Percentiles rank a stretch among this genome's conserved stretches.
These are phyloP conservation scores for Vanessa cardui DNA, from an alignment of 2,888 invertebrate genomes.

Conservation along the genomic window DNA sequence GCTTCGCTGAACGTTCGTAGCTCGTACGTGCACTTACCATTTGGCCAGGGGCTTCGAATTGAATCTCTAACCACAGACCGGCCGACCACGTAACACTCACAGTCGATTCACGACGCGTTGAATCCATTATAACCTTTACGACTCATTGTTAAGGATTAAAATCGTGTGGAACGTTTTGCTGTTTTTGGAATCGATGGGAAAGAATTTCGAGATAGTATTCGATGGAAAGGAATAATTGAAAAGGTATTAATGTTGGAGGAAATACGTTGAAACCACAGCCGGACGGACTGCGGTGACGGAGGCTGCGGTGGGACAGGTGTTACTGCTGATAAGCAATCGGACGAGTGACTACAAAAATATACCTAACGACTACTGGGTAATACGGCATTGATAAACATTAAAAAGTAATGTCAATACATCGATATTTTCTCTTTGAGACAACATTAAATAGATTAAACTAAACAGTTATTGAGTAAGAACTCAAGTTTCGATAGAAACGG, in stretches of 20 bases:
- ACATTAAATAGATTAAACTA: too few species aligned
- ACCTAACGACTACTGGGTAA: too few species aligned
- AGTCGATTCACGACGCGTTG: background rate
- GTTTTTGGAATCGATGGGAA: background rate
- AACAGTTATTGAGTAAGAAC: too few species aligned
- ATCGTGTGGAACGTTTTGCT: background rate
- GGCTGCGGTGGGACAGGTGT: conserved; percentile 2
- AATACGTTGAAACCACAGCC: conserved; percentile 34
- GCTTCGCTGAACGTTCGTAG: conserved; percentile 11
- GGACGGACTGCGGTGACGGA: background rate
- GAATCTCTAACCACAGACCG: conserved; percentile 39
- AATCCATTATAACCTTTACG: conserved; percentile 1
- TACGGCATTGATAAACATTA: too few species aligned
- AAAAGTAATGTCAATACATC: too few species aligned
- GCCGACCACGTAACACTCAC: conserved; percentile 15
- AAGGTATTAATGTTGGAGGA: conserved; percentile 37
- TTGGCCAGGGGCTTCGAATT: conserved; percentile 32
- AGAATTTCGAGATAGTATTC: conserved; percentile 9
- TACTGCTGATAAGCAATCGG: background rate
- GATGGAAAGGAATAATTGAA: conserved; percentile 38
- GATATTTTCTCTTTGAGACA: too few species aligned
- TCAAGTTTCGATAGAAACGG: too few species aligned
- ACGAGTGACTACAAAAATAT: background rate
- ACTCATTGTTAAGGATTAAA: background rate
- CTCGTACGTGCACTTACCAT: conserved; percentile 11